These are phyloP conservation scores for Stictocephala bisonia DNA, from an alignment of 2,888 invertebrate genomes.

Conservation along the genomic window DNA sequence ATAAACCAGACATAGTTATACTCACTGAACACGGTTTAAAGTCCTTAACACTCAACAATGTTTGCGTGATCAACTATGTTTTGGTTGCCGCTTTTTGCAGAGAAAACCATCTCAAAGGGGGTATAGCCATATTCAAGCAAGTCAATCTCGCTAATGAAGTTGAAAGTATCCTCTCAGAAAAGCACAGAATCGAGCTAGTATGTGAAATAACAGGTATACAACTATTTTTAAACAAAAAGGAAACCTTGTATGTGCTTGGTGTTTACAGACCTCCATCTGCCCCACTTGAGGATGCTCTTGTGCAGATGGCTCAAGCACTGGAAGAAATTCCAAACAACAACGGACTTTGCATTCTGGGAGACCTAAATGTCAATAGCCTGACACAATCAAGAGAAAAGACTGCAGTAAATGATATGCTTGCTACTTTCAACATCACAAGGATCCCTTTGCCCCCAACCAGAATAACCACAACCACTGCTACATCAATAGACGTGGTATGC, in stretches of 20 bases:
- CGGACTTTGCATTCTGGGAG: too few relatives aligned
- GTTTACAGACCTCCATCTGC: not conserved
- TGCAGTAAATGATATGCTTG: not conserved
- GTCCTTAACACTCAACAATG: not conserved
- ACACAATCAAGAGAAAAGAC: conserved; percentile 5
- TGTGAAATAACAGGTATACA: not conserved
- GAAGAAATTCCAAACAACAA: not conserved
- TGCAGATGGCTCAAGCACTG: not conserved
- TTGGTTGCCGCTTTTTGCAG: not conserved
- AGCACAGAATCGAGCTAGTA: not conserved
- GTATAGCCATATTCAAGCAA: not conserved
- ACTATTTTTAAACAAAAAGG: not conserved
- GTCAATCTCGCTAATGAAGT: not conserved
- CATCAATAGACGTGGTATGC: conserved; percentile 5
- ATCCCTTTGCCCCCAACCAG: not conserved
- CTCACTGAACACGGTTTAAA: not conserved
- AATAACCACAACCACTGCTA: not conserved
- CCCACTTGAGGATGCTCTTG: not conserved
- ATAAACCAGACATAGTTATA: conserved; percentile 7
- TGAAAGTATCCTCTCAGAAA: not conserved
- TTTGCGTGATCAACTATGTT: not conserved
- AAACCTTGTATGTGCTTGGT: not conserved
- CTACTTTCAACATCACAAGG: not conserved
- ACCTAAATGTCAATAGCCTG: too few relatives aligned
- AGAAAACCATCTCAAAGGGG: not conserved